phyloP scores from a whole-genome alignment of 2,113 vertebrate genomes.

The Bos javanicus region DNA sequence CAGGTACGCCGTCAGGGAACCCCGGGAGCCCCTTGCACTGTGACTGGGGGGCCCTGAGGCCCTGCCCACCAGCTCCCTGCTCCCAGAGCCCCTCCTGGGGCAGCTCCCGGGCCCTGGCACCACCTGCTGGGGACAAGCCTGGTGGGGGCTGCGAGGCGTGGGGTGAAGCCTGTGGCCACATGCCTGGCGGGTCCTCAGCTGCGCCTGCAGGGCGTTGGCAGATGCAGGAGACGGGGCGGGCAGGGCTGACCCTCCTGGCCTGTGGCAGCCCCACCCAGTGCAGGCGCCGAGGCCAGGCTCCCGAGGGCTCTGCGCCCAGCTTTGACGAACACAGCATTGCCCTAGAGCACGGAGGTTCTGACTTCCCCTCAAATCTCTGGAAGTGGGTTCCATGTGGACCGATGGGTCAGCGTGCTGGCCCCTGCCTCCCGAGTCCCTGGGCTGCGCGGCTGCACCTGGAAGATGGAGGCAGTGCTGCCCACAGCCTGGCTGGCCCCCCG shows the following conservation, averaged over 20 bases:
- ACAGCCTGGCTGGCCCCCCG: background rate
- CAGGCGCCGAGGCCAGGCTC: background rate
- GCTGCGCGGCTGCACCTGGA: accelerated
- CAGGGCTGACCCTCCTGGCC: background rate
- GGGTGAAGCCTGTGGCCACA: background rate
- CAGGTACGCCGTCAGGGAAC: accelerated
- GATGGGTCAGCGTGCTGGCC: accelerated
- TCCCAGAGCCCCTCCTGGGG: background rate
- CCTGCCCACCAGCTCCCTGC: background rate
- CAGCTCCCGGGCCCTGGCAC: background rate
- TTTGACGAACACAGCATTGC: too few relatives aligned
- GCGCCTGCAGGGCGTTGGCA: background rate
- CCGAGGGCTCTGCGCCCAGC: accelerated
- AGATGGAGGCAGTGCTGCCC: background rate
- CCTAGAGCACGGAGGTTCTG: accelerated
- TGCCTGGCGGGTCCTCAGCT: background rate
- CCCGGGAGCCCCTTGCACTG: background rate
- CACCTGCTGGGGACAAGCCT: background rate
- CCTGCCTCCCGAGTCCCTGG: accelerated
- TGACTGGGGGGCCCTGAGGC: background rate
- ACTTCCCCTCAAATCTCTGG: background rate
- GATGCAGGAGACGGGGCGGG: background rate
- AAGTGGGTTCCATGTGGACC: background rate
- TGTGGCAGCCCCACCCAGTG: accelerated
- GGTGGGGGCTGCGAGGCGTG: accelerated